Evolutionary conservation across 2,888 invertebrate genomes (phyloP).

Genomic region (Zhengitettix transpicula): DNA sequence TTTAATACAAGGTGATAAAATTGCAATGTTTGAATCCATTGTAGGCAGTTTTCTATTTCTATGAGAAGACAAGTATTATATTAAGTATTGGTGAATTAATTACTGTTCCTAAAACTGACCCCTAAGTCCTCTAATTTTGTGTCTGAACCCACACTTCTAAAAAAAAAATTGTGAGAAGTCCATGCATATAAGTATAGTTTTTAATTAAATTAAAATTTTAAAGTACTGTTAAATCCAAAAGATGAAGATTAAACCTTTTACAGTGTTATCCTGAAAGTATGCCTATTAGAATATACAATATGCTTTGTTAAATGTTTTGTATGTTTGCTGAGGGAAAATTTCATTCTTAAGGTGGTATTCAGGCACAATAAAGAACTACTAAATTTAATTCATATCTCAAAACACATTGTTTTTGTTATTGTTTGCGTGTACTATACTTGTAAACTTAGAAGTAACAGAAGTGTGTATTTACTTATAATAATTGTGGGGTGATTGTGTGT

Average conservation of each 20-base stretch:
- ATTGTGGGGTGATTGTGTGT: conserved; percentile 9
- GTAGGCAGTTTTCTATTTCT: neutral
- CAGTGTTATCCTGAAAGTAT: neutral
- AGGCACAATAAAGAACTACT: no score
- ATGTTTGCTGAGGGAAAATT: neutral
- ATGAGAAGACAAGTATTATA: neutral
- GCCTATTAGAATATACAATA: neutral
- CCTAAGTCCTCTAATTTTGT: neutral
- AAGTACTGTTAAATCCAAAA: neutral
- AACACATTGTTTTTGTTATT: neutral
- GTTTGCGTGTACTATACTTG: neutral
- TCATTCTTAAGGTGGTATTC: neutral
- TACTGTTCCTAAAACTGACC: conserved; percentile 1
- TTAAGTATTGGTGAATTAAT: neutral
- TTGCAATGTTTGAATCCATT: neutral
- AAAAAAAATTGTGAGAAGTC: neutral
- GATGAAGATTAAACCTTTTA: neutral
- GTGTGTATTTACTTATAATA: conserved; percentile 4
- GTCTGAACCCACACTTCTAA: neutral
- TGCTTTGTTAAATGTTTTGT: neutral
- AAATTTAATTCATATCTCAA: conserved; percentile 3
- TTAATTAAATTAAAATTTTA: neutral
- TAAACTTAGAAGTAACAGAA: conserved; percentile 6
- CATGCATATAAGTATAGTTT: neutral
- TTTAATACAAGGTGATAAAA: neutral